These are phyloP conservation scores for Tor tambroides DNA, from an alignment of 2,113 vertebrate genomes.

Conservation along the genomic window DNA sequence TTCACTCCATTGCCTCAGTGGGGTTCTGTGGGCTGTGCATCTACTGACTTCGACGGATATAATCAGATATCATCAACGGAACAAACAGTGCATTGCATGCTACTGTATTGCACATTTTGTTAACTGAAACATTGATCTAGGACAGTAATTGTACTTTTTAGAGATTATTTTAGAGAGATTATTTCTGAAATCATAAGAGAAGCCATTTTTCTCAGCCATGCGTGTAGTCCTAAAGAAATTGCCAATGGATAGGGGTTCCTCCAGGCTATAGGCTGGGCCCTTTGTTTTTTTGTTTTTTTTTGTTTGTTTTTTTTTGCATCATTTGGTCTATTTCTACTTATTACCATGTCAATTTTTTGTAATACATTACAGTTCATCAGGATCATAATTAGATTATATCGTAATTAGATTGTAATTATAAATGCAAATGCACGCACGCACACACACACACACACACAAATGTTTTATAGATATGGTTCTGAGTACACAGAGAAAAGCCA, in stretches of 20 bases:
- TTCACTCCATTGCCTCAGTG: not conserved
- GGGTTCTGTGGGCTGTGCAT: constrained; percentile 1
- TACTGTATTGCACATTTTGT: not conserved
- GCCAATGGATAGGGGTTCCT: constrained; percentile 7
- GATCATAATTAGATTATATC: not conserved
- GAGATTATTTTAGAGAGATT: not conserved
- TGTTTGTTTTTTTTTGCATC: constrained; percentile 6
- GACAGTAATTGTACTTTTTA: not conserved
- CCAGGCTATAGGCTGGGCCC: constrained; percentile 20
- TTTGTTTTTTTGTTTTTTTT: constrained; percentile 20
- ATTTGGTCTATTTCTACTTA: not conserved
- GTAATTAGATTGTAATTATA: not conserved
- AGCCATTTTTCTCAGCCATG: not conserved
- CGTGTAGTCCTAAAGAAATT: not conserved
- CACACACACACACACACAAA: not conserved
- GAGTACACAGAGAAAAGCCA: not conserved
- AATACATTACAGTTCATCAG: constrained; percentile 15
- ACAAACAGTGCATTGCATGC: not conserved
- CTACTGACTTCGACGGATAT: not conserved
- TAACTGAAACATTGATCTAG: not conserved
- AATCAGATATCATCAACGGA: not conserved
- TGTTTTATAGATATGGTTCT: not conserved
- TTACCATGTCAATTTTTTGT: too few species aligned
- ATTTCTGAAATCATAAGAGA: not conserved
- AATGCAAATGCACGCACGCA: not conserved